Conservation (phyloP, 2,797 vertebrate genomes). For the Acipenser oxyrinchus region DNA sequence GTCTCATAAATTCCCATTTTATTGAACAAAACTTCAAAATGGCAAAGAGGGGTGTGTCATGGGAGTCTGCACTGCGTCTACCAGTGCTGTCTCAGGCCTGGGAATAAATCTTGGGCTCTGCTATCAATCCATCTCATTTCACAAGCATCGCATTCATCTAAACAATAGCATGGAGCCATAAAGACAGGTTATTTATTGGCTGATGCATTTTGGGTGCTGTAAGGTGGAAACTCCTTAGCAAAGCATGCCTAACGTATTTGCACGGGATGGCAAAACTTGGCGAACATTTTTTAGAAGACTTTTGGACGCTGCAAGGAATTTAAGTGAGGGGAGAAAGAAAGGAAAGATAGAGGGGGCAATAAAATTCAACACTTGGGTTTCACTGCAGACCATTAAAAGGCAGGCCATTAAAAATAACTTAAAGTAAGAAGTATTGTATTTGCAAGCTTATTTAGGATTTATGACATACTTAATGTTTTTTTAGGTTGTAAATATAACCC, state of each 20-base stretch:
- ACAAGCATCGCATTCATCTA: not conserved
- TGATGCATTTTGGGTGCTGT: not conserved
- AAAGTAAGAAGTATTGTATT: too few relatives aligned
- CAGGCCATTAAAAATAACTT: too few relatives aligned
- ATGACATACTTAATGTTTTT: too few relatives aligned
- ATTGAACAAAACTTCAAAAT: too few relatives aligned
- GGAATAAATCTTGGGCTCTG: not conserved
- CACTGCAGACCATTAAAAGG: not conserved
- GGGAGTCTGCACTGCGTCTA: not conserved
- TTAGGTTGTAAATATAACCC: too few relatives aligned
- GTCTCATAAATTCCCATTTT: too few relatives aligned
- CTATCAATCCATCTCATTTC: not conserved
- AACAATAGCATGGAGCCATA: not conserved
- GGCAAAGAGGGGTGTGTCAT: too few relatives aligned
- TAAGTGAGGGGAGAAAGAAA: not conserved
- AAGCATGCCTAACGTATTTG: not conserved
- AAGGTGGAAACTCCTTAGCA: not conserved
- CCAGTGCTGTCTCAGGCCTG: not conserved
- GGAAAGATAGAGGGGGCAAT: not conserved
- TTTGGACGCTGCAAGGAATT: too few relatives aligned
- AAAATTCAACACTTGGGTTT: not conserved
- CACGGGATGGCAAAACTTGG: not conserved
- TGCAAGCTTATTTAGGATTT: too few relatives aligned
- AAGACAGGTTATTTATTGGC: conserved; percentile 1
- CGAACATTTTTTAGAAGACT: too few relatives aligned